Base-by-base conservation (phyloP, 2,113 vertebrate species). In the Calyptomena viridis region DNA sequence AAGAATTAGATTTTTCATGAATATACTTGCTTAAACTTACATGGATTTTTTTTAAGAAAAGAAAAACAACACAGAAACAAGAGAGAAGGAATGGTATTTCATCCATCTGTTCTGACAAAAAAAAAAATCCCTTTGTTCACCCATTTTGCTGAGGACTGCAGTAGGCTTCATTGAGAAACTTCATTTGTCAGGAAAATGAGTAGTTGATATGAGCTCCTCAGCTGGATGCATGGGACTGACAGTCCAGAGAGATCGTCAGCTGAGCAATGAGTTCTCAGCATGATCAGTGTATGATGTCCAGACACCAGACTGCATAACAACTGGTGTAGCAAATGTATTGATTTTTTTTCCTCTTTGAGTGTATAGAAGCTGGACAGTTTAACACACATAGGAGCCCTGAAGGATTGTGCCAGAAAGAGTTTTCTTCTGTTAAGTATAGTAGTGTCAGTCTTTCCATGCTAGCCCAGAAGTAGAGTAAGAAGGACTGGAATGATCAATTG, bases 61-160 rank as follows among this genome's bases (percentile, higher is more conserved):
- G 11, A 66, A 31, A 56, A 79, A 24, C 56, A 78, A 83, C 76
- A 11, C 2, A 37, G 9, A 46, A 93, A 73, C 35, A 93, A 88
- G 63, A 87, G 35, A 14, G 67, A 97, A 96, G 42, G 55, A 96
- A 74, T 24, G 16, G 15, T 16, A 31, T 53, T 80, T 50, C 13
- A 82, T 93, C 83, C 66, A 94, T 85, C 58, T 84, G 42, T 15
- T 47, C 82, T 56, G 56, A 93, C 71, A 64, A 81, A 72, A 91
- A 78, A 81, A 86, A 68, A 90, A 86, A 81, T 83, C 69, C 39
- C 55, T 92, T 92, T 49, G 12, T 75, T 49, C 13, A 56, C 15
- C 18, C 30, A 60, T 97, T 97, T 96, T 96, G 85, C 93, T 86
- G 79, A 97, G 72, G 90, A 86, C 69, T 80, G 96, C 85, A 78